Percentiles rank a stretch among this genome's conserved stretches.
Evolutionary conservation across 2,113 vertebrate species (phyloP).

Genomic region (Actenoides hombroni): DNA sequence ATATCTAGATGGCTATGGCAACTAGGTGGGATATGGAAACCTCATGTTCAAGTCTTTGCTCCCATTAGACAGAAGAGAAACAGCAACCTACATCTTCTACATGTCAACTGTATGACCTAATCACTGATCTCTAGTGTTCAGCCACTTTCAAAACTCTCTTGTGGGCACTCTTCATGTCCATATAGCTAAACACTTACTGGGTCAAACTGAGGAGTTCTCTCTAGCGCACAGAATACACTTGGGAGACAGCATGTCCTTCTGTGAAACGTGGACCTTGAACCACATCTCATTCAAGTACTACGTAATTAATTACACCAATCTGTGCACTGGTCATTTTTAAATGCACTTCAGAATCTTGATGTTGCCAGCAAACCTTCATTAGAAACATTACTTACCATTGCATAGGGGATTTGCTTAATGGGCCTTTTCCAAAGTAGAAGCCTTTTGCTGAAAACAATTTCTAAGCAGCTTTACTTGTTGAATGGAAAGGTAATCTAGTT

Average conservation of each 20-base stretch:
- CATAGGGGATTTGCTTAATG: neutral
- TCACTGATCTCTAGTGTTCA: neutral
- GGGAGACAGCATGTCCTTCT: neutral
- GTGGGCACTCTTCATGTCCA: neutral
- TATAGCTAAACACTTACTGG: neutral
- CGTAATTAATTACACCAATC: neutral
- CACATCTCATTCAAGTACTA: neutral
- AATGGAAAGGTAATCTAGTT: neutral
- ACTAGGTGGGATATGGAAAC: neutral
- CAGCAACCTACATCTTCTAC: neutral
- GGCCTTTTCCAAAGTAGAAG: neutral
- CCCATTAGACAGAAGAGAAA: neutral
- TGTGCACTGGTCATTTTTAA: neutral
- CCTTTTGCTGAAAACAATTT: neutral
- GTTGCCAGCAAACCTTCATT: neutral
- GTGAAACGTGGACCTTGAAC: neutral
- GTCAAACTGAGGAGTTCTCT: neutral
- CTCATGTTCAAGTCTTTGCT: neutral
- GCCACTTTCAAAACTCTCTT: neutral
- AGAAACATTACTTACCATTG: neutral
- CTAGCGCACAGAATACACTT: neutral
- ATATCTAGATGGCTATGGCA: neutral
- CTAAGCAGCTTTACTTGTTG: neutral
- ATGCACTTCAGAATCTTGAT: neutral
- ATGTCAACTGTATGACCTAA: neutral